These are phyloP conservation scores for Hyperopisus bebe DNA, from an alignment of 2,113 vertebrate species.

Conservation along the genomic window DNA sequence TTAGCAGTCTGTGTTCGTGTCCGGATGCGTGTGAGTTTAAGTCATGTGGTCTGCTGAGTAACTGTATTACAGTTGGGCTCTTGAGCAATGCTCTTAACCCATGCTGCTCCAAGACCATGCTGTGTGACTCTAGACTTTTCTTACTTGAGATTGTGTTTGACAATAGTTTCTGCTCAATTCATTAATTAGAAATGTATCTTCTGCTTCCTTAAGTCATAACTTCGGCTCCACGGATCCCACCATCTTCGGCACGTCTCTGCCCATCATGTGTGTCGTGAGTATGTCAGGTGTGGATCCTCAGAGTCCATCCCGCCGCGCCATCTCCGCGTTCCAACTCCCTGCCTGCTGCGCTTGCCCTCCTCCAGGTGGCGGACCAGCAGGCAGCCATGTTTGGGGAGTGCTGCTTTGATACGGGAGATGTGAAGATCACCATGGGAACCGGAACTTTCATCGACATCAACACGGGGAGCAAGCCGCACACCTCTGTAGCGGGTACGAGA, in stretches of 20 bases:
- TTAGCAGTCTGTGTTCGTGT: neutral
- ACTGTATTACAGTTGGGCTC: neutral
- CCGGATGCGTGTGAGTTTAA: neutral
- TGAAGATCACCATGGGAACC: conserved; percentile 95
- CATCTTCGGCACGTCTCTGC: conserved; percentile 79
- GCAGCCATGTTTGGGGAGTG: conserved; percentile 96
- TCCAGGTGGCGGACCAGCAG: conserved; percentile 90
- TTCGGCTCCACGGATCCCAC: conserved; percentile 76
- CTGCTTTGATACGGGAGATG: conserved; percentile 82
- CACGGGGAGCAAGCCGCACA: conserved; percentile 75
- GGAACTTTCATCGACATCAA: conserved; percentile 93
- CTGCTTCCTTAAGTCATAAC: conserved; percentile 61
- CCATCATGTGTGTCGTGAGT: conserved; percentile 86
- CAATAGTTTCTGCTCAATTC: neutral
- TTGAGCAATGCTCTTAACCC: neutral
- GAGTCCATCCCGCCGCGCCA: too few relatives aligned
- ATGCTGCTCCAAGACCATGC: neutral
- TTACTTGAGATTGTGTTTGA: neutral
- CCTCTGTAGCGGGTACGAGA: conserved; percentile 62
- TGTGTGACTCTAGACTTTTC: neutral
- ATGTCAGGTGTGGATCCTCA: neutral
- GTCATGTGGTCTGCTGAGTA: neutral
- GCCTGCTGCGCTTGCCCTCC: neutral
- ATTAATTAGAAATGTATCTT: neutral
- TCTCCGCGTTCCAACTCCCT: neutral